Percentiles rank a stretch among this genome's conserved stretches.
Evolutionary conservation across 2,888 invertebrate genomes (phyloP).

Genomic region (Choristoneura rosaceana): DNA sequence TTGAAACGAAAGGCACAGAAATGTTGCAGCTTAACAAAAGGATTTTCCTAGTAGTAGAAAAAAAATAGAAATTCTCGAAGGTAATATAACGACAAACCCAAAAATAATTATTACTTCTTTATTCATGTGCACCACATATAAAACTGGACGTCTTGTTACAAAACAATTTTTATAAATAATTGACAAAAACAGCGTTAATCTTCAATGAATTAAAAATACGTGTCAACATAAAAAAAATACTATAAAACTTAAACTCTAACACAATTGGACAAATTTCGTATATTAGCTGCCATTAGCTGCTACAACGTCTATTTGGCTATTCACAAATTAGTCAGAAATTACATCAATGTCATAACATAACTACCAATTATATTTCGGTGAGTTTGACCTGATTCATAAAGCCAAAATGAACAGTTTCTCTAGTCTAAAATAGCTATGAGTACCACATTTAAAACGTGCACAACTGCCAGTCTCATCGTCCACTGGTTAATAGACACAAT

Average conservation of each 20-base stretch:
- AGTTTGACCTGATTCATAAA: neutral
- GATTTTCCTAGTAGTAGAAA: conserved; percentile 16
- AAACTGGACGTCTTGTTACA: conserved; percentile 52
- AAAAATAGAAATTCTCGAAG: conserved; percentile 18
- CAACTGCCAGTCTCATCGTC: neutral
- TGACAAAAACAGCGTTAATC: conserved; percentile 43
- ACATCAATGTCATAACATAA: neutral
- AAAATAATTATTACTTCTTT: conserved; percentile 43
- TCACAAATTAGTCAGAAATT: neutral
- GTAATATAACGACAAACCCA: conserved; percentile 41
- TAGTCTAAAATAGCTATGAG: neutral
- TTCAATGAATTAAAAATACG: conserved; percentile 44
- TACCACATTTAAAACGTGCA: neutral
- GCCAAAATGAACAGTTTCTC: neutral
- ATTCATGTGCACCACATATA: conserved; percentile 44
- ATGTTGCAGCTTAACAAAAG: conserved; percentile 13
- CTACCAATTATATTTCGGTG: neutral
- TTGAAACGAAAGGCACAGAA: neutral
- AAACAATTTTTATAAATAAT: conserved; percentile 48
- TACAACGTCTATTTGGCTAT: conserved; percentile 4
- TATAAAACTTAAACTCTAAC: conserved; percentile 48
- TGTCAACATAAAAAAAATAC: conserved; percentile 47
- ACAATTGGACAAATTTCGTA: conserved; percentile 31
- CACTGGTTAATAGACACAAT: neutral
- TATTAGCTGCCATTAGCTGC: conserved; percentile 10